A percentile compares a stretch with the other conserved stretches of the same genome.
phyloP scores from a whole-genome alignment of 2,888 invertebrate species.

The Dione juno region DNA sequence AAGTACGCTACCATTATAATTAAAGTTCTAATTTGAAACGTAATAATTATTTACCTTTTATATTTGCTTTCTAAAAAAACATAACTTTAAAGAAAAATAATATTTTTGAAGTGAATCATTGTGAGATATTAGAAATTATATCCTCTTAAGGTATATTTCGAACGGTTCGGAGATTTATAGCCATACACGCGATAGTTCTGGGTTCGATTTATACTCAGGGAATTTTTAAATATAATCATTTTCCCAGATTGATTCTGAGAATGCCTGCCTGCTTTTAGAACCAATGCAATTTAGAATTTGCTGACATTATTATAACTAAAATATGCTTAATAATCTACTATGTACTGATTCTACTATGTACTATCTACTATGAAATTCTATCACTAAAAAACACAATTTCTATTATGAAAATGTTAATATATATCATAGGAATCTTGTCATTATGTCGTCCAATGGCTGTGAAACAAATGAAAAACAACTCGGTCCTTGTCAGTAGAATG shows the following conservation, averaged over 20 bases:
- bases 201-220: background rate
- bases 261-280: too few relatives aligned
- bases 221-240: too few relatives aligned
- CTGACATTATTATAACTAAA: too few relatives aligned
- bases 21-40: slow-evolving; percentile 6
- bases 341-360: too few relatives aligned
- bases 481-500: slow-evolving; percentile 30
- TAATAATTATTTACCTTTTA: slow-evolving; percentile 1
- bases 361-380: too few relatives aligned
- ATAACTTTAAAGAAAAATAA: background rate
- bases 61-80: background rate
- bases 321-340: too few relatives aligned
- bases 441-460: slow-evolving; percentile 11
- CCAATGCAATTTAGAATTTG: too few relatives aligned
- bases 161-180: too few relatives aligned
- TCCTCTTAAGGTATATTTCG: too few relatives aligned
- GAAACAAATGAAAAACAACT: slow-evolving; percentile 37
- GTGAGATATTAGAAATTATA: background rate
- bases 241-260: too few relatives aligned
- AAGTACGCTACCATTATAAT: background rate
- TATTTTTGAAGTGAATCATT: background rate
- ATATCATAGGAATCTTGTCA: background rate
- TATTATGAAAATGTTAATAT: too few relatives aligned
- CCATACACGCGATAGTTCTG: background rate
- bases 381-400: background rate